Percentiles rank a stretch among this genome's conserved stretches.
These are phyloP conservation scores for Empidonax alnorum DNA, from an alignment of 2,113 vertebrate genomes.

Conservation along the genomic window DNA sequence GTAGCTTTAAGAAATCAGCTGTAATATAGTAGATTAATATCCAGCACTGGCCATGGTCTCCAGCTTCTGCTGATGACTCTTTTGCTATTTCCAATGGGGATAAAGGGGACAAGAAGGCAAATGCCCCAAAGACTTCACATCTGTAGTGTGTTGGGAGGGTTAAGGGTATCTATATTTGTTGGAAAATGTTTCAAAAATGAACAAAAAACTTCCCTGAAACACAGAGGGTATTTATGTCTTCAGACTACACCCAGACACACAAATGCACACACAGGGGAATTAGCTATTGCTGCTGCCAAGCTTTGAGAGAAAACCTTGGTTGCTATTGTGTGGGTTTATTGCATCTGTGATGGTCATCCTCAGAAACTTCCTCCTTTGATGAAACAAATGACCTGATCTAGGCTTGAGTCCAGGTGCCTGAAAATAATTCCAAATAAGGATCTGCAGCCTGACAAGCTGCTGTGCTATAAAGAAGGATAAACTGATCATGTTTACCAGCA, in stretches of 20 bases:
- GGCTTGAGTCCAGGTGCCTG: neutral
- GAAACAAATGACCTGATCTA: slow-evolving; percentile 22
- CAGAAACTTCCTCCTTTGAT: slow-evolving; percentile 48
- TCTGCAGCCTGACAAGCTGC: neutral
- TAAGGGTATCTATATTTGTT: neutral
- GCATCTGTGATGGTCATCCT: slow-evolving; percentile 16
- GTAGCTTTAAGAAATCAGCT: neutral
- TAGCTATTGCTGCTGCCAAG: neutral
- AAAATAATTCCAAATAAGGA: slow-evolving; percentile 67
- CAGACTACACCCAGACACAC: neutral
- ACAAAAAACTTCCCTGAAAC: neutral
- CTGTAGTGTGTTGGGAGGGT: neutral
- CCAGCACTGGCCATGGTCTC: neutral
- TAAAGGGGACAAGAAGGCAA: neutral
- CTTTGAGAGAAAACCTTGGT: neutral
- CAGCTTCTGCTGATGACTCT: neutral
- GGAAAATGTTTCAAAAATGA: neutral
- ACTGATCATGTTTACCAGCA: slow-evolving; percentile 5
- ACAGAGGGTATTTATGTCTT: neutral
- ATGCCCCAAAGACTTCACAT: neutral
- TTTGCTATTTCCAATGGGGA: neutral
- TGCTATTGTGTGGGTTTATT: slow-evolving; percentile 39
- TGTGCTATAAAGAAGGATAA: neutral
- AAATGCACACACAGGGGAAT: neutral
- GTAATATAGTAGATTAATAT: neutral